A percentile compares a stretch with the other conserved stretches of the same genome.
phyloP scores from a whole-genome alignment of 2,888 invertebrate species.

The Bruchidius siliquastri region DNA sequence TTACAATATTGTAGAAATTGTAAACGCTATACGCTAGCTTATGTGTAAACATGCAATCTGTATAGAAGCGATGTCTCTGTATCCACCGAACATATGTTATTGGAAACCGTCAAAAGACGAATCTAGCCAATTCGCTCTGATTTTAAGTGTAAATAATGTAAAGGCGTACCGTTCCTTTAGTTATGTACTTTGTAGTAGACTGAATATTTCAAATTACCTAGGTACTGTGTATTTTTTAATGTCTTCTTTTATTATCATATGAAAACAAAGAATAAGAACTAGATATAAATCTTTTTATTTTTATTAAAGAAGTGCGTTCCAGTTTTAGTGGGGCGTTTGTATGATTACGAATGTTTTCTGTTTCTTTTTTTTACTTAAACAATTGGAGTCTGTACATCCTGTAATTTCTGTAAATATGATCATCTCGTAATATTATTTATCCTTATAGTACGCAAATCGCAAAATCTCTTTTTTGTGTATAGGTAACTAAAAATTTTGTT shows the following conservation, averaged over 20 bases:
- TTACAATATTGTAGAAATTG: background rate
- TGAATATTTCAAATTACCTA: constrained; percentile 41
- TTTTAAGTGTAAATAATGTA: constrained; percentile 48
- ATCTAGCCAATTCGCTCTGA: background rate
- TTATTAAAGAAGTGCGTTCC: constrained; percentile 37
- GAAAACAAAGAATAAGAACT: constrained; percentile 17
- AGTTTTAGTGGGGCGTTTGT: constrained; percentile 50
- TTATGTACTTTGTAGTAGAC: constrained; percentile 44
- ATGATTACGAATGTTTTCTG: constrained; percentile 37
- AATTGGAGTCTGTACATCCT: constrained; percentile 46
- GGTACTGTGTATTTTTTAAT: constrained; percentile 47
- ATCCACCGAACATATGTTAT: background rate
- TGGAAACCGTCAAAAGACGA: background rate
- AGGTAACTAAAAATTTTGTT: constrained; percentile 26
- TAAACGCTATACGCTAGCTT: background rate
- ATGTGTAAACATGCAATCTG: background rate
- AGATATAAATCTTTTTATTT: constrained; percentile 29
- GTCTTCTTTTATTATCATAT: constrained; percentile 35
- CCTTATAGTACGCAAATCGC: constrained; percentile 12
- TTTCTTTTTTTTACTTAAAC: constrained; percentile 36
- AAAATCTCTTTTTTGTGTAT: constrained; percentile 21
- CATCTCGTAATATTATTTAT: constrained; percentile 20
- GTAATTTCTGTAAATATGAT: constrained; percentile 42
- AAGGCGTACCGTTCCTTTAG: constrained; percentile 32
- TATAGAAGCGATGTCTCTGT: background rate